phyloP scores from a whole-genome alignment of 2,797 vertebrate genomes.

The Sorex maritimensis region DNA sequence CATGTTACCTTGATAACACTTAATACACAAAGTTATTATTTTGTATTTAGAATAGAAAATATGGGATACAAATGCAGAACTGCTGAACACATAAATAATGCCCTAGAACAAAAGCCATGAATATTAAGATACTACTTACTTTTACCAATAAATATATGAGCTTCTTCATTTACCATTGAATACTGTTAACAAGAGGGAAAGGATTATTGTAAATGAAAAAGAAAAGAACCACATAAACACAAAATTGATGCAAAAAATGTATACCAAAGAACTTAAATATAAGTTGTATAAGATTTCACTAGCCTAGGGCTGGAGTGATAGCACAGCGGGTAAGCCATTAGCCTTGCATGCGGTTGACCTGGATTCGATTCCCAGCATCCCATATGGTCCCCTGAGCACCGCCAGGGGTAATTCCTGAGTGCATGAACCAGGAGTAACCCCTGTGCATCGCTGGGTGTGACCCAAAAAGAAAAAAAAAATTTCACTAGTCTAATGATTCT shows the following conservation, averaged over 20 bases:
- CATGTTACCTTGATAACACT: background rate
- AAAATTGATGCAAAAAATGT: background rate
- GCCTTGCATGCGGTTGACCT: too few relatives aligned
- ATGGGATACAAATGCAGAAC: background rate
- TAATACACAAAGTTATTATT: slow-evolving; percentile 31
- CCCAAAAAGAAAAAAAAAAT: background rate
- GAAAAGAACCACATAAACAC: background rate
- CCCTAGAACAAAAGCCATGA: background rate
- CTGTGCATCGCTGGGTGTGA: too few relatives aligned
- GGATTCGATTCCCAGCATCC: too few relatives aligned
- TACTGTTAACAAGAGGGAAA: background rate
- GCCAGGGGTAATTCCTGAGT: too few relatives aligned
- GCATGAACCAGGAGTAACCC: too few relatives aligned
- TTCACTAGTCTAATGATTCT: background rate
- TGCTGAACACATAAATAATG: background rate
- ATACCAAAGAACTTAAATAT: background rate
- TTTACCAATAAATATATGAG: background rate
- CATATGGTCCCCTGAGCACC: too few relatives aligned
- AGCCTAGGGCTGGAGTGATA: background rate
- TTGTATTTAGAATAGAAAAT: slow-evolving; percentile 65
- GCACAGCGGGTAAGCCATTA: too few relatives aligned
- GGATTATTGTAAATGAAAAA: background rate
- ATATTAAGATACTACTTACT: background rate
- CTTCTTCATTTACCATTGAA: background rate
- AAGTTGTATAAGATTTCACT: background rate